Evolutionary conservation across 2,797 vertebrate genomes (phyloP), one percentile per base, ranked within the genome.

Genomic region (Odontamblyopus rebecca): DNA sequence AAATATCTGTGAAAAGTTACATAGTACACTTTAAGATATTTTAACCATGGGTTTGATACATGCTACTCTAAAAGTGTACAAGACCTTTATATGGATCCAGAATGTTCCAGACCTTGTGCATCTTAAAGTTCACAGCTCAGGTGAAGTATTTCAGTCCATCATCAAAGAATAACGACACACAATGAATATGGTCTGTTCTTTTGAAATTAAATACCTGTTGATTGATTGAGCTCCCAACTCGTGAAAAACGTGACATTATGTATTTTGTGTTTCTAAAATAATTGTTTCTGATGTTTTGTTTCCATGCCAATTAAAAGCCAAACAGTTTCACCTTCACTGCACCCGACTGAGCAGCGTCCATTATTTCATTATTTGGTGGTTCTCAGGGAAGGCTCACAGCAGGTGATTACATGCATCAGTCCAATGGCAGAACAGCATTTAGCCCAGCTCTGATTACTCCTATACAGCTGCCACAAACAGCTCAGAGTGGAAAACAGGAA

Each of bases 341-440:
- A 86, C 84, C 68, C 44, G 13, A 48, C 44, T 74, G 82, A 79
- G 61, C 84, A 75, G 65, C 76, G 82, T 88, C 84, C 80, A 70
- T 83, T 76, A 82, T 85, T 88, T 88, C 71, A 57, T 67, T 57
- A 70, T 81, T 75, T 80, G 6, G 51, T 74, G 70, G 48, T 77
- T 26, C 7, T 84, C 82, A 90, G 89, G 86, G 86, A 77, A 89
- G 73, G 72, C 44, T 68, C 74, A 69, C 69, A 57, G 18, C 77
- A 68, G 83, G 75, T 90, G 91, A 90, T 89, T 84, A 82, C 72
- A 71, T 67, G 62, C 71, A 80, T 82, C 72, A 75, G 81, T 88
- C 81, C 56, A 18, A 53, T 57, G 75, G 48, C 6, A 26, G 8
- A 74, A 68, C 74, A 59, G 80, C 67, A 72, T 75, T 74, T 60